Base-by-base conservation (phyloP, 1,140 invertebrate genomes). In the Chrysomallon squamiferum region DNA sequence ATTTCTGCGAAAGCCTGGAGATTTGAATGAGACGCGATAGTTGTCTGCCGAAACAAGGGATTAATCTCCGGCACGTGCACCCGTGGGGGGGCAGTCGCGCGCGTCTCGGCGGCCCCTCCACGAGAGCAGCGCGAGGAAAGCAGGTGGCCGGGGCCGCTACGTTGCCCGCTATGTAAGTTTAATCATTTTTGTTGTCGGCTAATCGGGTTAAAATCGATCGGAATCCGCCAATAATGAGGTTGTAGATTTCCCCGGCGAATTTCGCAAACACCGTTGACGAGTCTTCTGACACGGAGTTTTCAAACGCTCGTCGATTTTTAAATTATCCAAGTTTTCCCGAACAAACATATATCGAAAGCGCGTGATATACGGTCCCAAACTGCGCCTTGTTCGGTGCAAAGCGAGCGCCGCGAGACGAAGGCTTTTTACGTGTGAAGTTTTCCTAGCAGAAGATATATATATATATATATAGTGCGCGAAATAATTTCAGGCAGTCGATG, bases 131-230 rank as follows among this genome's bases (percentile, higher is more conserved):
- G 56, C 41, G n/a, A 41, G 22, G 63, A 57, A 60, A 66, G 64
- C 64, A 66, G 64, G 64, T 66, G 64, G 64, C 64, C 32, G 64
- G 56, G 41, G 50, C 59, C 50, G 64, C 59, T 57, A 60, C 50
- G 11, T 25, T 43, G 49, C 56, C 56, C 64, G 64, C 56, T 56
- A 66, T 66, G 64, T 66, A 66, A 66, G 64, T 66, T 66, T 66
- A 66, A 66, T 66, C 64, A 66, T 66, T 66, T 66, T 66, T 57
- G 56, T 66, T 66, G 64, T 66, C 64, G 57, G 22, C 64, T 59
- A 66, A 66, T 66, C 64, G 57, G 59, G 64, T 66, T 66, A 66
- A 49, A 45, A 66, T 66, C 50, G 58, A 65, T 65, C 64, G 43
- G 29, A 25, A 22, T 45, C 41, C 56, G 22, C n/a, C 38, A 47